Base-by-base conservation (phyloP, 2,888 invertebrate genomes). In the Teinopalpus imperialis region DNA sequence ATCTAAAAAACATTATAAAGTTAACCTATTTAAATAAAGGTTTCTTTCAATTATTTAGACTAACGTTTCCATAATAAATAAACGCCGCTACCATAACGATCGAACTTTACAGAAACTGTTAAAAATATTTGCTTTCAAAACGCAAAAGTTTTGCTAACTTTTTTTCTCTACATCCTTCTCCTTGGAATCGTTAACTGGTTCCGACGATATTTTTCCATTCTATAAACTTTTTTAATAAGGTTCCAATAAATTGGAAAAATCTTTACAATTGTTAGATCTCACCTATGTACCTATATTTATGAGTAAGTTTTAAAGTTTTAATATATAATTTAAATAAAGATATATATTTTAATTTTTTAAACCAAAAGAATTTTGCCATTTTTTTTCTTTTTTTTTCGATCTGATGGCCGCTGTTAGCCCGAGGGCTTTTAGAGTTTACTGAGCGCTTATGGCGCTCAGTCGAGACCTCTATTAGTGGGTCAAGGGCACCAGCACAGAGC, bases 81-180 rank as follows among this genome's bases (percentile, higher is more conserved):
- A 34, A 29, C 14, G 23, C 23, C 29, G 24, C 21, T 31, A 20
- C 26, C 18, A 46, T 46, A 46, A 46, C 45, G 40, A 35, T 35
- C 34, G 23, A 34, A 46, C 40, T 46, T 40, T 23, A 26, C 13
- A 40, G 23, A 34, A 40, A 46, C 40, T 40, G 45, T 46, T 46
- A 46, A 40, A 44, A 46, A 40, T 45, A 45, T 40, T 40, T 40
- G 45, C 40, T 45, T 40, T 29, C 26, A 31, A 40, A 40, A 40
- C 27, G 45, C 27, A 34, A 23, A 45, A 46, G 34, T 46, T 35
- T 9, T 4, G 2, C 13, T 8, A 46, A 40, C 34, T 46, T 46
- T 46, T 36, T 29, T 39, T 45, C 39, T 34, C 21, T 46, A 34
- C 12, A 40, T 45, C 34, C 40, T n/a, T 21, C 45, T 6, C 27